Evolutionary conservation across 2,113 vertebrate genomes (phyloP).

Genomic region (Pseudorasbora parva): DNA sequence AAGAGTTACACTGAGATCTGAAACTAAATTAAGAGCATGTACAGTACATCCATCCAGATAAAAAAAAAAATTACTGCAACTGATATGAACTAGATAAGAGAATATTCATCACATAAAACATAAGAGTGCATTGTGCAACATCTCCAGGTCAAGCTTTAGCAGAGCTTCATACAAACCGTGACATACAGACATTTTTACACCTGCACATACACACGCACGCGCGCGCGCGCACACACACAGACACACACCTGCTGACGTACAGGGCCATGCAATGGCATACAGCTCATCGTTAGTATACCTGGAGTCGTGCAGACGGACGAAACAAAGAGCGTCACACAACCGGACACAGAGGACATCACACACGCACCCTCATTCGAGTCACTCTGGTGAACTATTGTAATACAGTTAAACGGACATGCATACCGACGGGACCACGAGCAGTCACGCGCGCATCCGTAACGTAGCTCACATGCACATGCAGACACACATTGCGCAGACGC

Average conservation of each 20-base stretch:
- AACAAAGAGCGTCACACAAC: slow-evolving; percentile 61
- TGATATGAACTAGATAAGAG: slow-evolving; percentile 62
- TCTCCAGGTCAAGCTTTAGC: slow-evolving; percentile 68
- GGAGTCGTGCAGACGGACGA: slow-evolving; percentile 74
- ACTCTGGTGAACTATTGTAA: slow-evolving; percentile 6
- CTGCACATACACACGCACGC: slow-evolving; percentile 38
- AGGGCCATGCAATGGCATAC: slow-evolving; percentile 83
- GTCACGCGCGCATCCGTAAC: slow-evolving; percentile 40
- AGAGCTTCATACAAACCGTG: slow-evolving; percentile 54
- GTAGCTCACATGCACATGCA: slow-evolving; percentile 53
- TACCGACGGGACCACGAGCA: slow-evolving; percentile 50
- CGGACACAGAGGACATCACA: slow-evolving; percentile 49
- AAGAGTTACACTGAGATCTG: slow-evolving; percentile 46
- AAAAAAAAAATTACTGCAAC: slow-evolving; percentile 64
- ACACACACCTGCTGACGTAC: slow-evolving; percentile 55
- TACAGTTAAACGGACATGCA: slow-evolving; percentile 51
- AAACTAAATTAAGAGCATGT: slow-evolving; percentile 54
- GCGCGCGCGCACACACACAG: slow-evolving; percentile 24
- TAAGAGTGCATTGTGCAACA: slow-evolving; percentile 74
- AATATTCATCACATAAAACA: slow-evolving; percentile 68
- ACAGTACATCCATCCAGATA: slow-evolving; percentile 60
- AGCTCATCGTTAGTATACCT: slow-evolving; percentile 71
- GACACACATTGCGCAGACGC: slow-evolving; percentile 51
- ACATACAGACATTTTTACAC: slow-evolving; percentile 39
- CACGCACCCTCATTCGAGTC: slow-evolving; percentile 26